phyloP scores from a whole-genome alignment of 2,888 invertebrate genomes.

The Trachelus troglodyta region DNA sequence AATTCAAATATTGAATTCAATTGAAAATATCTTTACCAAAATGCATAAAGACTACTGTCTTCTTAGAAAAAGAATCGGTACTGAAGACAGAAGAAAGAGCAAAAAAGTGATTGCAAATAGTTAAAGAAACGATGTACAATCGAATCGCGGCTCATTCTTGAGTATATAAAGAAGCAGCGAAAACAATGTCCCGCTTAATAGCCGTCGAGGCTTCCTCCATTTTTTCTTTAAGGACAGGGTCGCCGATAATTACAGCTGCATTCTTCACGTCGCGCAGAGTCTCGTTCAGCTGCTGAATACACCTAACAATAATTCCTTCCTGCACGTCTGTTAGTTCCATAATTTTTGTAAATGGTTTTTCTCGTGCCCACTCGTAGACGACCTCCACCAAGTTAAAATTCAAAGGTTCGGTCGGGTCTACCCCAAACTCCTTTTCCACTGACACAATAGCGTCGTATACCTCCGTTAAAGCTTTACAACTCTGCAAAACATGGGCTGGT shows the following conservation, averaged over 20 bases:
- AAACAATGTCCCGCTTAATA: slow-evolving; percentile 97
- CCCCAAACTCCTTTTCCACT: slow-evolving; percentile 71
- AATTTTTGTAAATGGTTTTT: slow-evolving; percentile 92
- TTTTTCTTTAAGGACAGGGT: slow-evolving; percentile 89
- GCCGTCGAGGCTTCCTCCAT: slow-evolving; percentile 95
- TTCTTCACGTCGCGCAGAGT: slow-evolving; percentile 89
- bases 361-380: slow-evolving; percentile 96
- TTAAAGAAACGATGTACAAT: neutral
- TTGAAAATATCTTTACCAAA: no score
- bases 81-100: slow-evolving; percentile 6
- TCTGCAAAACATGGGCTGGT: slow-evolving; percentile 65
- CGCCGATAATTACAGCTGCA: slow-evolving; percentile 93
- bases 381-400: slow-evolving; percentile 95
- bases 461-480: slow-evolving; percentile 76
- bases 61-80: neutral
- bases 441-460: slow-evolving; percentile 77
- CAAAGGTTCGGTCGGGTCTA: slow-evolving; percentile 73
- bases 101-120: neutral
- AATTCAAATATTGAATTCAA: no score
- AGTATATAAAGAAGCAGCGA: slow-evolving; percentile 96
- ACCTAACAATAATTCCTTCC: slow-evolving; percentile 97
- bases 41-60: no score
- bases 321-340: slow-evolving; percentile 94
- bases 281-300: slow-evolving; percentile 97
- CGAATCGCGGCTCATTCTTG: slow-evolving; percentile 51